phyloP scores from a whole-genome alignment of 2,888 invertebrate species.

The Caradrina clavipalpis region DNA sequence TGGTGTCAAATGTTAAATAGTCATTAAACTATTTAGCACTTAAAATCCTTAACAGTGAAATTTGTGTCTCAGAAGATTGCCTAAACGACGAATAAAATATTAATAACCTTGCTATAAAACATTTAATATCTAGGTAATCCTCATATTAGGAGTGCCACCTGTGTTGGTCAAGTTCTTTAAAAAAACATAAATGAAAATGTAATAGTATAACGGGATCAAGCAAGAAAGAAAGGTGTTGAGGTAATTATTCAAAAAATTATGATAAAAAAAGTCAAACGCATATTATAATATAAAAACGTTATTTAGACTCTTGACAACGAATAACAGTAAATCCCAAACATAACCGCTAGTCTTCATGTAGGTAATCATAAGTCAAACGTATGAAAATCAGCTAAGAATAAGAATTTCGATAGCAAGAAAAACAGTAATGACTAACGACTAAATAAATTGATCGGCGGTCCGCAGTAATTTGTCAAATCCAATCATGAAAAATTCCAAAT shows the following conservation, averaged over 20 bases:
- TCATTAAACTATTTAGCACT: too few relatives aligned
- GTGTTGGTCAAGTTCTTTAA: background rate
- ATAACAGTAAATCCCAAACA: conserved; percentile 32
- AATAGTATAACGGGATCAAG: background rate
- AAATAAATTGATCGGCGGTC: conserved; percentile 78
- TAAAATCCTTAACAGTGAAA: conserved; percentile 29
- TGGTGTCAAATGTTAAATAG: conserved; percentile 13
- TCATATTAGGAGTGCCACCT: conserved; percentile 18
- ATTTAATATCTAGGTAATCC: conserved; percentile 34
- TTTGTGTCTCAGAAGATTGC: conserved; percentile 5
- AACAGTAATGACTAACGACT: conserved; percentile 76
- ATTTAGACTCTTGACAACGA: conserved; percentile 18
- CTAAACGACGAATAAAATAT: conserved; percentile 8
- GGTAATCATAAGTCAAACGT: conserved; percentile 25
- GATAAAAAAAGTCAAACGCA: background rate
- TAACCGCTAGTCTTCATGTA: conserved; percentile 29
- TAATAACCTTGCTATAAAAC: conserved; percentile 11
- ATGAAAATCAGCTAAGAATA: conserved; percentile 54
- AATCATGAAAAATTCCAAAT: conserved; percentile 82
- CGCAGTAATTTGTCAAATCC: conserved; percentile 87
- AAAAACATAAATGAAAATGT: background rate
- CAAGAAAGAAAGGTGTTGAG: background rate
- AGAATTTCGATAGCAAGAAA: conserved; percentile 67
- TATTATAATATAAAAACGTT: background rate
- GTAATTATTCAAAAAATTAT: conserved; percentile 6